Base-by-base conservation (phyloP, 1,140 invertebrate genomes). In the Philaenus spumarius region DNA sequence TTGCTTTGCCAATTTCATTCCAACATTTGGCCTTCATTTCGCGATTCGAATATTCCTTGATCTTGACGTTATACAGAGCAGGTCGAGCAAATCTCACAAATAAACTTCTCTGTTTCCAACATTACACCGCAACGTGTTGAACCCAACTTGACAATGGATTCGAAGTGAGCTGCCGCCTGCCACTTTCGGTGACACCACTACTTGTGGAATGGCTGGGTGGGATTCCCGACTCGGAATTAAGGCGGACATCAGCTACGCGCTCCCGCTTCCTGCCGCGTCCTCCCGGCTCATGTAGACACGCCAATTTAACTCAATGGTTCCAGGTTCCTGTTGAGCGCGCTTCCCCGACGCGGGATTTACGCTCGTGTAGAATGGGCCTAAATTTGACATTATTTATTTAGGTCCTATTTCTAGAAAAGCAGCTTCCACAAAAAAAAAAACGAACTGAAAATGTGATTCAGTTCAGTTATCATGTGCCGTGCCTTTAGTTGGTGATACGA, bases 281-380 rank as follows among this genome's bases (percentile, higher is more conserved):
- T n/a, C n/a, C n/a, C n/a, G n/a, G 40, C 40, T 43, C 40, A 4
- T 43, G 40, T 15, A 43, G 40, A 43, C 40, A 43, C 40, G 40
- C 20, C 40, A 4, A 43, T 43, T n/a, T 43, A 43, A 5, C 40
- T 14, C 40, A 43, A 43, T 43, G n/a, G n/a, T n/a, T n/a, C n/a
- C n/a, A n/a, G 5, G n/a, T 6, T 43, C 40, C 40, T 43, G 20
- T 43, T n/a, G n/a, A 43, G 6, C 40, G n/a, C 40, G 40, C 40
- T 6, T 14, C n/a, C 40, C 40, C n/a, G 40, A 43, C 40, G 40
- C 40, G 40, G 40, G 40, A 15, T 43, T 43, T 19, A 43, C 40
- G 40, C 40, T 43, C 40, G n/a, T 43, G 40, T 43, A 43, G 40
- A 43, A 43, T 43, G 40, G 40, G 5, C 40, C 40, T 43, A n/a